phyloP scores from a whole-genome alignment of 2,888 invertebrate species.

The Xanthia icteritia region DNA sequence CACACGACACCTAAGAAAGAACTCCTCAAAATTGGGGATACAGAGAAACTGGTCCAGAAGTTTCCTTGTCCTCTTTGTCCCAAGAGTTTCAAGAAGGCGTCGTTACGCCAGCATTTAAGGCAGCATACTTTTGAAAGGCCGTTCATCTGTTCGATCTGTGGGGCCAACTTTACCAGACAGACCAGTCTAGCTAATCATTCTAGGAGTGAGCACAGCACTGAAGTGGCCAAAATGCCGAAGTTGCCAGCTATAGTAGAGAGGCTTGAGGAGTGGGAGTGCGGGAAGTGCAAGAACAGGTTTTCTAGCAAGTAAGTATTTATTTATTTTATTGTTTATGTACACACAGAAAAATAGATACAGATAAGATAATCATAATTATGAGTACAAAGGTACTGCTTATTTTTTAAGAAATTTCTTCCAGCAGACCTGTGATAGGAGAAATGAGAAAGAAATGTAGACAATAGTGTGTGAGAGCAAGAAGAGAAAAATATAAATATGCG shows the following conservation, averaged over 20 bases:
- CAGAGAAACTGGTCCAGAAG: slow-evolving; percentile 81
- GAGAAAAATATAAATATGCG: too few species aligned
- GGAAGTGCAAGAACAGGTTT: slow-evolving; percentile 76
- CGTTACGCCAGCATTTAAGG: slow-evolving; percentile 92
- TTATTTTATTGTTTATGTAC: too few species aligned
- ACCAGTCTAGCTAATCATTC: slow-evolving; percentile 92
- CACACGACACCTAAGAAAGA: slow-evolving; percentile 89
- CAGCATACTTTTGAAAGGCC: slow-evolving; percentile 94
- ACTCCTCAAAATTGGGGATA: slow-evolving; percentile 70
- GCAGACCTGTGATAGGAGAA: too few species aligned
- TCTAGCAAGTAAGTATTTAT: slow-evolving; percentile 80
- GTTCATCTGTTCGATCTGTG: slow-evolving; percentile 92
- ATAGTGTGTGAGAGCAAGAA: too few species aligned
- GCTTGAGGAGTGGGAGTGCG: slow-evolving; percentile 71
- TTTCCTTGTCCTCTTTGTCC: slow-evolving; percentile 93
- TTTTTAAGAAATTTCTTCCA: too few species aligned
- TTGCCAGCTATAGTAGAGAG: slow-evolving; percentile 62
- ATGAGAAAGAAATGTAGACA: too few species aligned
- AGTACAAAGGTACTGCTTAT: too few species aligned
- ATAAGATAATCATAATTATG: too few species aligned
- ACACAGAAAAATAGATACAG: too few species aligned
- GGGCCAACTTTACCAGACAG: slow-evolving; percentile 92
- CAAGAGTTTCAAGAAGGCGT: slow-evolving; percentile 91
- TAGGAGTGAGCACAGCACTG: slow-evolving; percentile 86
- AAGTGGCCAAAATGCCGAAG: slow-evolving; percentile 63